Percentiles rank a stretch among this genome's conserved stretches.
These are phyloP conservation scores for Drosophila helvetica DNA, from an alignment of 2,888 invertebrate species.

Conservation along the genomic window DNA sequence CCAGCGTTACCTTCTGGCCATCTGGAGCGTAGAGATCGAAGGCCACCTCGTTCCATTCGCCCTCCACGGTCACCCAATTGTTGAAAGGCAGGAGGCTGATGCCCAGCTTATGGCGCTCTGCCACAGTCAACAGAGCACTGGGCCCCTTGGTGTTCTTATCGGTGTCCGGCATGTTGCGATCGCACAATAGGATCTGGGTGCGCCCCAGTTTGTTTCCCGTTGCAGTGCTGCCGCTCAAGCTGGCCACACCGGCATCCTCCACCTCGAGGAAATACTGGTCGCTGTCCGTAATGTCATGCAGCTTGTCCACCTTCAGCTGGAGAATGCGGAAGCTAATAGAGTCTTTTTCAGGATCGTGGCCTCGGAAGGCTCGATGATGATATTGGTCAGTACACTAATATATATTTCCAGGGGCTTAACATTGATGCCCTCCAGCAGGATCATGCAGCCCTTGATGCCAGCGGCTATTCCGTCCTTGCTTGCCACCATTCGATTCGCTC, in stretches of 20 bases:
- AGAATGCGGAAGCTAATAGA: constrained; percentile 89
- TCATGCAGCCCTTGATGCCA: constrained; percentile 91
- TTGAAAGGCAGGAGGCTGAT: constrained; percentile 89
- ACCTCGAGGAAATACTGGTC: constrained; percentile 90
- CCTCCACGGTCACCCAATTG: constrained; percentile 90
- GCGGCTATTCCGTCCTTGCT: constrained; percentile 81
- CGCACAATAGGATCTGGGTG: constrained; percentile 86
- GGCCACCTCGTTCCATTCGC: constrained; percentile 88
- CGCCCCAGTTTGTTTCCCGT: constrained; percentile 85
- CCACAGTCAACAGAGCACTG: constrained; percentile 88
- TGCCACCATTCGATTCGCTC: no score
- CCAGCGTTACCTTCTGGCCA: constrained; percentile 87
- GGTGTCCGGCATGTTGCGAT: constrained; percentile 85
- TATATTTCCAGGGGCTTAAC: constrained; percentile 87
- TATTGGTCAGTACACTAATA: constrained; percentile 95
- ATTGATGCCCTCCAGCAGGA: constrained; percentile 93
- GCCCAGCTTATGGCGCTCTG: constrained; percentile 87
- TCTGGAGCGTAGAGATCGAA: constrained; percentile 85
- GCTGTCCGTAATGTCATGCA: constrained; percentile 88
- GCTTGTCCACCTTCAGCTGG: constrained; percentile 88
- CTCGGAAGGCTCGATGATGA: constrained; percentile 95
- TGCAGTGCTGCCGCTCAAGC: constrained; percentile 84
- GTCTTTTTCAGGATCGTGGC: constrained; percentile 92
- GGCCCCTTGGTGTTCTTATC: constrained; percentile 85
- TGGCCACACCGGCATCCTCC: constrained; percentile 86